A percentile compares a stretch with the other conserved stretches of the same genome.
Conservation (phyloP, 2,113 vertebrate species). For the Choloepus hoffmanni region DNA sequence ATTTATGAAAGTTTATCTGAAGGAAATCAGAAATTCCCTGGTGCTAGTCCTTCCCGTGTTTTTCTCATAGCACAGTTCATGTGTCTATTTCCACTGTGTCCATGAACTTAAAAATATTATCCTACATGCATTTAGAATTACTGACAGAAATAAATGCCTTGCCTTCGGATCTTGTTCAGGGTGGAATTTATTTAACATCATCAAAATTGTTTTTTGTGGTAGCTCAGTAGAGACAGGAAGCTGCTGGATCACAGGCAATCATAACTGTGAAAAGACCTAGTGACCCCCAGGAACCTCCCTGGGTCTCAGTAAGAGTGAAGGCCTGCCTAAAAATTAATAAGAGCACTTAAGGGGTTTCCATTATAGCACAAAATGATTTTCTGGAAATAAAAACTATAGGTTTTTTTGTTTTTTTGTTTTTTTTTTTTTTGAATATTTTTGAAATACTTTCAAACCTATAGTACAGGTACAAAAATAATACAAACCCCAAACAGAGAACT, state of each 20-base stretch:
- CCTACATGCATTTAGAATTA: conserved; percentile 1
- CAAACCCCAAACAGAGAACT: no score
- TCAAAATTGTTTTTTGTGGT: background rate
- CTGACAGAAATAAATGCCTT: background rate
- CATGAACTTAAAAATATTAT: background rate
- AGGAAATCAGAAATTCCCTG: background rate
- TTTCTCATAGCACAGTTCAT: background rate
- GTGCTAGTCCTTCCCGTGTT: background rate
- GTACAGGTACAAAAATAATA: no score
- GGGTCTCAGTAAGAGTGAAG: background rate
- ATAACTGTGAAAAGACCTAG: background rate
- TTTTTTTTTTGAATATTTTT: no score
- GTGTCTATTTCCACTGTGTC: background rate
- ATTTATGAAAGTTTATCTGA: background rate
- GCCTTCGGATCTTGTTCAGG: background rate
- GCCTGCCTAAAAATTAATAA: conserved; percentile 26
- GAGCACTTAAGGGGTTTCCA: background rate
- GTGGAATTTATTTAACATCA: background rate
- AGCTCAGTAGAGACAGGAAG: background rate
- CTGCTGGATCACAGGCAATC: background rate
- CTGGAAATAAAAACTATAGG: background rate
- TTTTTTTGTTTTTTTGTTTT: no score
- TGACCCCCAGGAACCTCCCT: background rate
- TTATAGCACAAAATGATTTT: conserved; percentile 11
- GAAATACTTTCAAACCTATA: no score